Evolutionary conservation across 2,113 vertebrate species (phyloP).

Genomic region (Galemys pyrenaicus): DNA sequence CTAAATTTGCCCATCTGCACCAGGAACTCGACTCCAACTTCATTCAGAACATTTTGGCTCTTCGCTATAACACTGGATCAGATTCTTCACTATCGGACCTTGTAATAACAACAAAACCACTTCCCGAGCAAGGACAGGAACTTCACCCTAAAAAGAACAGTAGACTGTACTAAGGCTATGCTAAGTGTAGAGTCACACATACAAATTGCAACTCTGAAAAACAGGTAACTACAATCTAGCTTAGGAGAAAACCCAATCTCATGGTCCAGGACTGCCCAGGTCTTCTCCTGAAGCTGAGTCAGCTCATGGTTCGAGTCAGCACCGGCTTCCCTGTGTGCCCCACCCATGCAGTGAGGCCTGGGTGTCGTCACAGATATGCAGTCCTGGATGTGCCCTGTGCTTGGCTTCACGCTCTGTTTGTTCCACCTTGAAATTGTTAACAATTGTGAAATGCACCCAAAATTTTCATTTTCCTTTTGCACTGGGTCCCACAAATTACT

Average conservation of each 20-base stretch:
- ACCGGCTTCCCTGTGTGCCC: no score
- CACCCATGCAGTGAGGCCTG: not conserved
- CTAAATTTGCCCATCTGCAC: fast-evolving
- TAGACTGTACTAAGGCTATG: not conserved
- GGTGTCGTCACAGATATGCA: fast-evolving
- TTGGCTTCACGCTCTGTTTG: not conserved
- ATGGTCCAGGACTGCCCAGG: not conserved
- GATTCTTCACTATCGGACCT: not conserved
- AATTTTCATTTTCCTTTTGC: not conserved
- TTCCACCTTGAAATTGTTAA: not conserved
- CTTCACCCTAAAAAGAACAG: not conserved
- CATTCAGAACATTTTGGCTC: fast-evolving
- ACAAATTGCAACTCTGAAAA: not conserved
- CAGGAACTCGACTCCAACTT: not conserved
- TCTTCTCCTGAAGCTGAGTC: not conserved
- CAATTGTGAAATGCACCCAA: not conserved
- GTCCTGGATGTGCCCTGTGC: fast-evolving
- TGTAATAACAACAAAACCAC: not conserved
- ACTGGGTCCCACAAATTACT: not conserved
- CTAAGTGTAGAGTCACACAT: not conserved
- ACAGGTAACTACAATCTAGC: not conserved
- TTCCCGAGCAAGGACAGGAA: not conserved
- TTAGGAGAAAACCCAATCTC: not conserved
- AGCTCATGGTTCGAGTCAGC: not conserved
- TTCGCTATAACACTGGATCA: not conserved